Evolutionary conservation across 1,140 invertebrate genomes (phyloP).

Genomic region (Hylaeus anthracinus): DNA sequence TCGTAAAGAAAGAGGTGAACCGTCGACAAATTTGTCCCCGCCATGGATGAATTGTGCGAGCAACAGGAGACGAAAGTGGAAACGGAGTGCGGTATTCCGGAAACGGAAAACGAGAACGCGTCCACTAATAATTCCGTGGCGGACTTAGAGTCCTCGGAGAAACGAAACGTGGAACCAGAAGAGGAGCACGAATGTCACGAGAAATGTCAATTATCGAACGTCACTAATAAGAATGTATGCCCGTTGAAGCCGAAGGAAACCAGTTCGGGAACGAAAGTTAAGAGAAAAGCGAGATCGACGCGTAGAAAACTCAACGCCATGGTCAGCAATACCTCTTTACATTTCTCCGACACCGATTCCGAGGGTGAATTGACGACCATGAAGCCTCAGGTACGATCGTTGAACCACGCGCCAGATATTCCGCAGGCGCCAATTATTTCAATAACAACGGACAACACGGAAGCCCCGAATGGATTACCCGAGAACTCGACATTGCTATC

Average conservation of each 20-base stretch:
- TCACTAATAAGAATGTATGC: neutral
- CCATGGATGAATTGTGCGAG: conserved; percentile 25
- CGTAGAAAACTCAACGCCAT: conserved; percentile 74
- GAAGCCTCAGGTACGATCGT: conserved; percentile 27
- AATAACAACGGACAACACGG: conserved; percentile 66
- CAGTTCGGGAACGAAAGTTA: conserved; percentile 65
- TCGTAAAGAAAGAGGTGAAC: neutral
- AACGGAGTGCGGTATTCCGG: neutral
- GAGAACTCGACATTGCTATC: conserved; percentile 49
- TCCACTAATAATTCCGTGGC: neutral
- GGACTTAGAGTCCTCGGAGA: conserved; percentile 8
- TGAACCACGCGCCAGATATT: conserved; percentile 25
- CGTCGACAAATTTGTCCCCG: neutral
- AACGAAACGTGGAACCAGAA: conserved; percentile 55
- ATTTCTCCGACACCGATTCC: conserved; percentile 79
- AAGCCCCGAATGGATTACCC: neutral
- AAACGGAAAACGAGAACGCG: neutral
- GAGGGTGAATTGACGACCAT: conserved; percentile 75
- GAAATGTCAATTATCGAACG: neutral
- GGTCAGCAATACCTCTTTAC: conserved; percentile 76
- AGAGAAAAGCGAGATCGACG: conserved; percentile 74
- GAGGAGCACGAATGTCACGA: neutral
- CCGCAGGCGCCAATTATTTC: conserved; percentile 70
- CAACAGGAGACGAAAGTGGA: conserved; percentile 15
- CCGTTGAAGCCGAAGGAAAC: conserved; percentile 7